phyloP scores from a whole-genome alignment of 2,888 invertebrate species.

The Drosophila lacicola region DNA sequence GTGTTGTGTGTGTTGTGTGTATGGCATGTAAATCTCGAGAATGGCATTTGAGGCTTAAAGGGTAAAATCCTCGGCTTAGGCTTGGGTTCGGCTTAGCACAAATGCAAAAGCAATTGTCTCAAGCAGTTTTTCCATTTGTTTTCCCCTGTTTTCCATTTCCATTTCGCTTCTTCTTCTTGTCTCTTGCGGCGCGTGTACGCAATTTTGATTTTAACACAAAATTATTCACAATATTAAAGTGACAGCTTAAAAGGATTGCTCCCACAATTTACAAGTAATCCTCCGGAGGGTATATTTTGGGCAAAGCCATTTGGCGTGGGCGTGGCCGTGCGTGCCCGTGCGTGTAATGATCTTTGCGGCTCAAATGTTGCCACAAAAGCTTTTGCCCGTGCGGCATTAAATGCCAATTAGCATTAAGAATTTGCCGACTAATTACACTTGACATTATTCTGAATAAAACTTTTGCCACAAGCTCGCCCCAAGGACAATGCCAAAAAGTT shows the following conservation, averaged over 20 bases:
- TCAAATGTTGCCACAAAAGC: constrained; percentile 53
- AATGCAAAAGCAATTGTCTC: constrained; percentile 71
- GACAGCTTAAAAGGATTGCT: constrained; percentile 75
- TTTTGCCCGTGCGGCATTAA: constrained; percentile 57
- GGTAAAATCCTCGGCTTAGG: constrained; percentile 23
- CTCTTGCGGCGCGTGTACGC: constrained; percentile 56
- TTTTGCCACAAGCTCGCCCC: constrained; percentile 33
- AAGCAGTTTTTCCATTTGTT: constrained; percentile 42
- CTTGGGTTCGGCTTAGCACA: constrained; percentile 16
- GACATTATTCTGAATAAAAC: constrained; percentile 46
- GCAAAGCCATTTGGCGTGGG: neutral
- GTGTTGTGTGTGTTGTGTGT: constrained; percentile 8
- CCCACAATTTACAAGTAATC: constrained; percentile 68
- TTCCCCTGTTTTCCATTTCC: constrained; percentile 40
- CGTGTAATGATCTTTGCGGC: constrained; percentile 63
- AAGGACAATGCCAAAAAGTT: constrained; percentile 59
- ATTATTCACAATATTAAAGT: constrained; percentile 71
- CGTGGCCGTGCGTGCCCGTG: constrained; percentile 41
- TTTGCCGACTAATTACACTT: constrained; percentile 65
- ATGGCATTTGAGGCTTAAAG: constrained; percentile 56
- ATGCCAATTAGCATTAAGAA: constrained; percentile 72
- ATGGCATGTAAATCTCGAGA: constrained; percentile 48
- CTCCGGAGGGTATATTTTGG: neutral
- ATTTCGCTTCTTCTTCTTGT: neutral
- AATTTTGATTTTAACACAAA: constrained; percentile 76